Evolutionary conservation across 2,797 vertebrate species (phyloP), one percentile per base, ranked within the genome.

Genomic region (Clarias platycephalus): DNA sequence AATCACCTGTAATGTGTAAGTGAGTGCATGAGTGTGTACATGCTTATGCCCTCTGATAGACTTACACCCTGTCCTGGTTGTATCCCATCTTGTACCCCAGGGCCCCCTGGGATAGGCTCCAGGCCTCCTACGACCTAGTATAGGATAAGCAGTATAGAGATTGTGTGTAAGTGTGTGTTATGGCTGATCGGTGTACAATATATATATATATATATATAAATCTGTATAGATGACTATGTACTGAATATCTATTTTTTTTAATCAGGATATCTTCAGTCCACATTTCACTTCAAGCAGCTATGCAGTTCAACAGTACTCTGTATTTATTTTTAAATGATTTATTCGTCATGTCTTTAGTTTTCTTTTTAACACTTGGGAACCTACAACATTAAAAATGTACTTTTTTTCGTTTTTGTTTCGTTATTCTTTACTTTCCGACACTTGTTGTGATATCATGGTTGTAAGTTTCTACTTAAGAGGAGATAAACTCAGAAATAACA

Each of bases 251-350:
- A 1, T 37, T 13, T 31, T 18, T 22, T 62, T 78, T 60, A 91
- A 92, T 92, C 87, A 26, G 76, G 81, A 86, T 91, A 89, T 91
- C 89, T 94, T 92, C 90, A 93, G 88, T 89, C 85, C 84, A 84
- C 70, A 86, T 89, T 90, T 91, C 90, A 55, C 84, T 88, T 92
- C 84, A 91, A 93, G 94, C 93, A 93, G 93, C 93, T 93, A 93
- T 94, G 92, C 93, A 94, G 92, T 90, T 91, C 84, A 85, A 83
- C 57, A 78, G 53, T 85, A 72, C 24, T 83, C 40, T 89, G 91
- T 86, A 62, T 58, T 92, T 91, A 89, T 24, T 58, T 40, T 26
- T 55, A 90, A 85, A 90, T 90, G 89, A 92, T 91, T 92, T 91
- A 91, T 92, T 92, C 90, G 0, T 26, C 92, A 91, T 91, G 86